phyloP scores from a whole-genome alignment of 1,140 invertebrate species.

The Amphibalanus amphitrite region DNA sequence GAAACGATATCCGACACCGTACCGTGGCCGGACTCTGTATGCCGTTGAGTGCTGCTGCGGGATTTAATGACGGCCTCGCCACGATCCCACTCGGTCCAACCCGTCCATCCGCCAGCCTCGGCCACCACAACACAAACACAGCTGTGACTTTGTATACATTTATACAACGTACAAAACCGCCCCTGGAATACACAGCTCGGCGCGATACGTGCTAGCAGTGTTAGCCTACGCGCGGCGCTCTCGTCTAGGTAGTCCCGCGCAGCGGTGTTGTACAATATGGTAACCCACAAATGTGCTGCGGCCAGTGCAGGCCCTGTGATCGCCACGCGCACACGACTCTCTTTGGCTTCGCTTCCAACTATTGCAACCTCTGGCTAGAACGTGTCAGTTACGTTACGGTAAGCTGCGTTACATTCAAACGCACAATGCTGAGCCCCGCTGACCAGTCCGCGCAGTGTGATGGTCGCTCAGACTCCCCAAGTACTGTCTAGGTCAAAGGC shows the following conservation, averaged over 20 bases:
- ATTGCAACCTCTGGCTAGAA: background rate
- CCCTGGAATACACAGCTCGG: background rate
- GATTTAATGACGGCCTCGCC: too few relatives aligned
- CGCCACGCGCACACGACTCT: background rate
- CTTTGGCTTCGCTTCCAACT: background rate
- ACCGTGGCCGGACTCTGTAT: too few relatives aligned
- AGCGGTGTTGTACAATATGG: too few relatives aligned
- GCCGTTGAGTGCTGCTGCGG: too few relatives aligned
- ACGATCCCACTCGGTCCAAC: too few relatives aligned
- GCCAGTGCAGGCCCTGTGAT: background rate
- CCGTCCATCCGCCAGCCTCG: too few relatives aligned
- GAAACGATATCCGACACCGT: too few relatives aligned
- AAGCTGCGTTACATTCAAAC: background rate
- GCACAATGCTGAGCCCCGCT: background rate
- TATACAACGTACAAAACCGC: background rate
- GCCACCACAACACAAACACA: too few relatives aligned
- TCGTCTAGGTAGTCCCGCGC: too few relatives aligned
- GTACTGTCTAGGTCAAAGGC: too few relatives aligned
- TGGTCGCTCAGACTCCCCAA: background rate
- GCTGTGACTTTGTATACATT: background rate
- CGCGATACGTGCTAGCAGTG: background rate
- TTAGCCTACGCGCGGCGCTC: background rate
- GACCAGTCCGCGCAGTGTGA: background rate
- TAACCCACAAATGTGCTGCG: background rate
- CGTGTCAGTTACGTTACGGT: too few relatives aligned